Evolutionary conservation across 2,888 invertebrate species (phyloP).

Genomic region (Atethmia centrago): DNA sequence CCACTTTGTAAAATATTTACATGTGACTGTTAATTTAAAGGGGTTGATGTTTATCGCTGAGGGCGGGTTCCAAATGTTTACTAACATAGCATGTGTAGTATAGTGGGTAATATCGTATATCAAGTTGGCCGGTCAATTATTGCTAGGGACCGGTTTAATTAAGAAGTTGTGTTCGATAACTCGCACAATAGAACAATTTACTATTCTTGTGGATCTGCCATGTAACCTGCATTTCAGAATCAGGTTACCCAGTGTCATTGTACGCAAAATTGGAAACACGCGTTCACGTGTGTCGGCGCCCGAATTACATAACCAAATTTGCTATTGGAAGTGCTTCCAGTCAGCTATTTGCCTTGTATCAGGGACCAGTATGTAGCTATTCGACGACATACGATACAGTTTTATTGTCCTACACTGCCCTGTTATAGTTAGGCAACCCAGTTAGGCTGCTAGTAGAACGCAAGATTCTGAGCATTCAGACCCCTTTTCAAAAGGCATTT

Average conservation of each 20-base stretch:
- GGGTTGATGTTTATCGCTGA: slow-evolving; percentile 58
- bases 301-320: slow-evolving; percentile 33
- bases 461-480: background rate
- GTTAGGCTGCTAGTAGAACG: background rate
- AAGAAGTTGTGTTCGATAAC: slow-evolving; percentile 34
- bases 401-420: background rate
- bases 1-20: slow-evolving; percentile 56
- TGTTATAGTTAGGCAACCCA: background rate
- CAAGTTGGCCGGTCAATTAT: slow-evolving; percentile 35
- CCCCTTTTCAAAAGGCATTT: background rate
- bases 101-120: slow-evolving; percentile 49
- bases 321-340: slow-evolving; percentile 10
- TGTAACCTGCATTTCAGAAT: slow-evolving; percentile 5
- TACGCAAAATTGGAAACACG: slow-evolving; percentile 25
- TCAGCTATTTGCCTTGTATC: slow-evolving; percentile 21
- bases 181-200: slow-evolving; percentile 14
- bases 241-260: background rate
- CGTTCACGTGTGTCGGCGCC: background rate
- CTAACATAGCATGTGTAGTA: slow-evolving; percentile 25
- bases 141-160: slow-evolving; percentile 48
- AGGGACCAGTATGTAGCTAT: background rate
- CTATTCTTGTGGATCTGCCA: background rate
- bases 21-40: slow-evolving; percentile 58
- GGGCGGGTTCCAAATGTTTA: slow-evolving; percentile 35
- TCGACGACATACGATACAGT: background rate